Conservation (phyloP, 2,113 vertebrate species). For the Eidolon helvum region DNA sequence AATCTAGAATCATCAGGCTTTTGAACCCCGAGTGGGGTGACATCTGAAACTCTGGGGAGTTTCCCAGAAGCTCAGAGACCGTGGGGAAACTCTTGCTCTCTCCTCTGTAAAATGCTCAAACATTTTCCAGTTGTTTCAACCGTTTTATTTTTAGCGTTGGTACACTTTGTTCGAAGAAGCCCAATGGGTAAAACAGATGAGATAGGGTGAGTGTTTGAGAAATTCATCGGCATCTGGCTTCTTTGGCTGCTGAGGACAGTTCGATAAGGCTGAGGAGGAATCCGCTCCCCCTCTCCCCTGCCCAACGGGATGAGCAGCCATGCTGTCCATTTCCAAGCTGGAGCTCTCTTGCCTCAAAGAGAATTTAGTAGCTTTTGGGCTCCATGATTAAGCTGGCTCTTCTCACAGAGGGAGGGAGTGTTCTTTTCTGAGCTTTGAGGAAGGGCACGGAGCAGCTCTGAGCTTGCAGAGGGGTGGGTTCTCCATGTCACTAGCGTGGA, state of each 20-base stretch:
- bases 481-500: neutral
- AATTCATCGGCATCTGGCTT: neutral
- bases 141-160: neutral
- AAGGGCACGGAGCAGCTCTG: neutral
- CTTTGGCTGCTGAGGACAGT: neutral
- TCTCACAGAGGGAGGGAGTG: too few species aligned
- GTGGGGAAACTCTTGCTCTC: neutral
- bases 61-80: neutral
- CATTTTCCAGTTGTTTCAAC: neutral
- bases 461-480: too few species aligned
- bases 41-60: neutral
- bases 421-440: neutral
- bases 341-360: neutral
- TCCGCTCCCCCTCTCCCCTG: neutral
- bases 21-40: neutral
- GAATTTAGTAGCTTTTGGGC: neutral
- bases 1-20: neutral
- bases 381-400: neutral
- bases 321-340: neutral
- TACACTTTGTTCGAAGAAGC: neutral
- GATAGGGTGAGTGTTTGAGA: neutral
- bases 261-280: too few species aligned
- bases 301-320: accelerated
- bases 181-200: neutral
- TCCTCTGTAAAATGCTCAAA: neutral